phyloP scores from a whole-genome alignment of 2,113 vertebrate genomes.

The Cheirogaleus medius region DNA sequence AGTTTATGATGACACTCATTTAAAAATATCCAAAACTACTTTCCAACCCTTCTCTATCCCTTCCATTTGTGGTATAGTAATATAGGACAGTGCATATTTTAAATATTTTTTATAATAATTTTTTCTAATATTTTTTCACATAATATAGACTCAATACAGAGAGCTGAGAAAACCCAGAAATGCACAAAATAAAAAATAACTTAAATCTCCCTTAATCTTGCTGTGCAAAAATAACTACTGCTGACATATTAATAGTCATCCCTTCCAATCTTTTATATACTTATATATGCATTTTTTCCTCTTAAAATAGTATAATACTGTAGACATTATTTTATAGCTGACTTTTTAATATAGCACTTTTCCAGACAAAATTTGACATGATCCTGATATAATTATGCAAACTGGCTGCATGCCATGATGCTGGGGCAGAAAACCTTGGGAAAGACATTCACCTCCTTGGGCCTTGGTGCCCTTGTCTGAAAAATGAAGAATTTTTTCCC shows the following conservation, averaged over 20 bases:
- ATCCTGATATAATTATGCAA: not conserved
- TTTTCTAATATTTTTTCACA: too few relatives aligned
- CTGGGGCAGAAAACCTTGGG: not conserved
- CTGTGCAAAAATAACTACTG: not conserved
- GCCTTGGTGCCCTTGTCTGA: not conserved
- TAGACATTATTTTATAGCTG: not conserved
- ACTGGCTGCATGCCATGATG: not conserved
- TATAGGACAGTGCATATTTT: not conserved
- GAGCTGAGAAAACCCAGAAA: slow-evolving; percentile 2
- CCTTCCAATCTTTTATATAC: not conserved
- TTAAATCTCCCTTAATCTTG: not conserved
- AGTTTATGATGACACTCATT: not conserved
- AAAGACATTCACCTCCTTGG: not conserved
- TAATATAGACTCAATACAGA: not conserved
- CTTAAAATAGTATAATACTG: not conserved
- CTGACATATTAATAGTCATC: not conserved
- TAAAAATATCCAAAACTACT: slow-evolving; percentile 39
- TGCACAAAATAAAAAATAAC: not conserved
- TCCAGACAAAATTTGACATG: slow-evolving; percentile 5
- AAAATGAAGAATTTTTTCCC: slow-evolving; percentile 42
- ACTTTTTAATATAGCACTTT: slow-evolving; percentile 17
- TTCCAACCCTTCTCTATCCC: not conserved
- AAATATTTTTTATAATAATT: slow-evolving; percentile 51
- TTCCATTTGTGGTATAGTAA: slow-evolving; percentile 46
- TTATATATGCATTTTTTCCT: not conserved